phyloP scores from a whole-genome alignment of 1,140 invertebrate species.

The Brachystomella parvula region DNA sequence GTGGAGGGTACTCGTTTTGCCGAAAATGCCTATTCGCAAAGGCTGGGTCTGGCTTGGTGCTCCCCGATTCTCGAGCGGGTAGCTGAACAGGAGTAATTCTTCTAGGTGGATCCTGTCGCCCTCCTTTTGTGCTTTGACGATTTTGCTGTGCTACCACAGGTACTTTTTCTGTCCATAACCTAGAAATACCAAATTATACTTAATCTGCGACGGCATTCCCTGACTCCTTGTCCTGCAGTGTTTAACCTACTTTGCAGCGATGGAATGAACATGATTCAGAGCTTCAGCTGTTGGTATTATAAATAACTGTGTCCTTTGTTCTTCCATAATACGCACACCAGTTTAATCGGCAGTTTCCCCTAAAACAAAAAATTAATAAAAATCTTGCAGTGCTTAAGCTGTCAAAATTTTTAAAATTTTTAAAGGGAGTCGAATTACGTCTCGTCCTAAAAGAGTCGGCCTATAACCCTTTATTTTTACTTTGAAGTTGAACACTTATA shows the following conservation, averaged over 20 bases:
- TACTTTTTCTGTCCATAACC: neutral
- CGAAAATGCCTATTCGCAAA: neutral
- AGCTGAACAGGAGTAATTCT: constrained; percentile 1
- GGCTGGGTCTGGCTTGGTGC: no score
- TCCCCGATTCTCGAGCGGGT: neutral
- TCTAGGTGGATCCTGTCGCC: neutral
- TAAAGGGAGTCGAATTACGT: no score
- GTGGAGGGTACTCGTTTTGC: neutral
- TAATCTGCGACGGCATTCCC: neutral
- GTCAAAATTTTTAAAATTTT: no score
- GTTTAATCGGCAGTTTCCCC: no score
- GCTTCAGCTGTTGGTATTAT: no score
- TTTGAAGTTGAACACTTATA: no score
- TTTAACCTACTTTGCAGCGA: neutral
- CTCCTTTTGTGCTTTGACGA: neutral
- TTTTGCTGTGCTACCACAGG: neutral
- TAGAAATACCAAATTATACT: neutral
- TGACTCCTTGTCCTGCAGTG: neutral
- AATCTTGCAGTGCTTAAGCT: no score
- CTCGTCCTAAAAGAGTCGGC: no score
- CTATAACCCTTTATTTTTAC: no score
- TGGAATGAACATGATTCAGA: neutral
- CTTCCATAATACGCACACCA: no score
- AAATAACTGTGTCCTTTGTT: no score
- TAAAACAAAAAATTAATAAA: no score